A percentile compares a stretch with the other conserved stretches of the same genome.
These are phyloP conservation scores for Columba livia DNA, from an alignment of 2,113 vertebrate genomes.

Conservation along the genomic window DNA sequence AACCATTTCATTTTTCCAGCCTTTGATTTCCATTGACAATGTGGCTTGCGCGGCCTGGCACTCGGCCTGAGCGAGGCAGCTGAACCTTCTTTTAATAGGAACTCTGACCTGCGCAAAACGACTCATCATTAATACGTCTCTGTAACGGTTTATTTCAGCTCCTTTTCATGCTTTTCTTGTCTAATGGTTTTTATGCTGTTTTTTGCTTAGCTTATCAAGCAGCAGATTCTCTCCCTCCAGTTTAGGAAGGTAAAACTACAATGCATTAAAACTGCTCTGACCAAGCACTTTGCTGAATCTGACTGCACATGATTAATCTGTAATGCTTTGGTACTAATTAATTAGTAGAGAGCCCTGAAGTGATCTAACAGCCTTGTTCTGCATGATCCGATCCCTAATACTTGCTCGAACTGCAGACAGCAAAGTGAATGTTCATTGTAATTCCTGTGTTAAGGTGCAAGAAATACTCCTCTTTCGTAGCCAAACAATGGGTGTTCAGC, in stretches of 20 bases:
- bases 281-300: conserved; percentile 40
- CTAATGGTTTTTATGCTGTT: conserved; percentile 87
- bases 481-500: background rate
- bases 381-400: background rate
- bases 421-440: background rate
- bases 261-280: conserved; percentile 71
- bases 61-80: conserved; percentile 62
- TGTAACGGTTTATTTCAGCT: conserved; percentile 42
- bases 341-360: background rate
- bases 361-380: conserved; percentile 5
- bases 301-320: background rate
- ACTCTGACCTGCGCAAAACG: conserved; percentile 61
- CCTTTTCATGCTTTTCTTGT: conserved; percentile 61
- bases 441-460: background rate
- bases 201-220: conserved; percentile 91
- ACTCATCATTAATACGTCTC: conserved; percentile 65
- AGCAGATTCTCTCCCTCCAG: conserved; percentile 90
- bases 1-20: conserved; percentile 67
- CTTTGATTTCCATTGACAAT: conserved; percentile 38
- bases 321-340: conserved; percentile 62
- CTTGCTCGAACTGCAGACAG: background rate
- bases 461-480: background rate
- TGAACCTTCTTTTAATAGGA: conserved; percentile 76
- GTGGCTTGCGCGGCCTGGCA: conserved; percentile 60
- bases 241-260: conserved; percentile 88